phyloP scores from a whole-genome alignment of 2,113 vertebrate genomes.

The Naja naja region DNA sequence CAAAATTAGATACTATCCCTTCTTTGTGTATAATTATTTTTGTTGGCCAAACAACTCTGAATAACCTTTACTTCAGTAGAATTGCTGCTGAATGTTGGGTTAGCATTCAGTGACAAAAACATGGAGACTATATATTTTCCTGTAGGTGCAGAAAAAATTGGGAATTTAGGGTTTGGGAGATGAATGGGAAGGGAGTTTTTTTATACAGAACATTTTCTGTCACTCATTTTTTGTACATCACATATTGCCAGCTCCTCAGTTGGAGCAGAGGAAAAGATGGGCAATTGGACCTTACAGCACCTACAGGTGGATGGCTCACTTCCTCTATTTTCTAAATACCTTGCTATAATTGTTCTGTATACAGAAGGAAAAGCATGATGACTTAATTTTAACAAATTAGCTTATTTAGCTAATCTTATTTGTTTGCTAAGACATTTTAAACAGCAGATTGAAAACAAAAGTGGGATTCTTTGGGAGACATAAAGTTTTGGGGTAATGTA shows the following conservation, averaged over 20 bases:
- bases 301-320: background rate
- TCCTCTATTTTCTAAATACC: background rate
- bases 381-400: slow-evolving; percentile 52
- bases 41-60: slow-evolving; percentile 44
- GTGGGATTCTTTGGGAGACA: slow-evolving; percentile 48
- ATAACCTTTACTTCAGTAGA: slow-evolving; percentile 60
- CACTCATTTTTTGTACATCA: background rate
- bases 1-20: slow-evolving; percentile 38
- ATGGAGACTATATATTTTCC: background rate
- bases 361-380: slow-evolving; percentile 55
- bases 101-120: slow-evolving; percentile 28
- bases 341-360: slow-evolving; percentile 58
- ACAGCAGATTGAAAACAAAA: slow-evolving; percentile 47
- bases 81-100: slow-evolving; percentile 64
- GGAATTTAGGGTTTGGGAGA: background rate
- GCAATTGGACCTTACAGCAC: background rate
- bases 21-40: slow-evolving; percentile 51
- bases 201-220: background rate
- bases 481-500: slow-evolving; percentile 11
- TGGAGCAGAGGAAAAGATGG: background rate
- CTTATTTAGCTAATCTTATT: slow-evolving; percentile 53
- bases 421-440: slow-evolving; percentile 51
- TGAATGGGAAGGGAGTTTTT: too few relatives aligned
- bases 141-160: background rate
- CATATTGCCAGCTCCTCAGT: background rate